Conservation (phyloP, 2,888 invertebrate species). For the Lithophane socia region DNA sequence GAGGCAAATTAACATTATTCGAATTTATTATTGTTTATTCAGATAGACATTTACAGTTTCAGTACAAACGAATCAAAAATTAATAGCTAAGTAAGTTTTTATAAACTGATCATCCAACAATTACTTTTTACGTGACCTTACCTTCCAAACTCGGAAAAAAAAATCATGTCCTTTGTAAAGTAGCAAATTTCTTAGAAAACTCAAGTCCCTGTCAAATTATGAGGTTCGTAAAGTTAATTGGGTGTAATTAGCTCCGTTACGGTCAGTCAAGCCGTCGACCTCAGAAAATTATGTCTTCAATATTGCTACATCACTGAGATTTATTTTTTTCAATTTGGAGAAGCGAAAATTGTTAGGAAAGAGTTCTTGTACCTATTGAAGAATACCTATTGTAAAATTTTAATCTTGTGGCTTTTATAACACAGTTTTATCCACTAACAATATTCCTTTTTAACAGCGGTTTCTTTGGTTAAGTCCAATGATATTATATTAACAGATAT, state of each 20-base stretch:
- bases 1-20: background rate
- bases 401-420: background rate
- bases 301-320: slow-evolving; percentile 4
- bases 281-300: slow-evolving; percentile 27
- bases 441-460: background rate
- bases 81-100: background rate
- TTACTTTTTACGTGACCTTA: background rate
- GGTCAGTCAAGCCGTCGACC: slow-evolving; percentile 23
- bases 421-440: background rate
- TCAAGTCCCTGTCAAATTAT: slow-evolving; percentile 29
- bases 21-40: no score
- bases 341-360: background rate
- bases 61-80: background rate
- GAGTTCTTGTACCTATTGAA: background rate
- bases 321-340: slow-evolving; percentile 8
- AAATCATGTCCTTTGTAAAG: background rate
- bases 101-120: background rate
- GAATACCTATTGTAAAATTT: background rate
- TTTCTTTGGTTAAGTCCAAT: background rate
- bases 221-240: slow-evolving; percentile 45
- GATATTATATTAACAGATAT: no score
- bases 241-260: slow-evolving; percentile 43
- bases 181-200: slow-evolving; percentile 23
- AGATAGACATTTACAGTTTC: background rate
- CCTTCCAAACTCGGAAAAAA: background rate